phyloP scores from a whole-genome alignment of 2,113 vertebrate genomes.

The Zonotrichia leucophrys region DNA sequence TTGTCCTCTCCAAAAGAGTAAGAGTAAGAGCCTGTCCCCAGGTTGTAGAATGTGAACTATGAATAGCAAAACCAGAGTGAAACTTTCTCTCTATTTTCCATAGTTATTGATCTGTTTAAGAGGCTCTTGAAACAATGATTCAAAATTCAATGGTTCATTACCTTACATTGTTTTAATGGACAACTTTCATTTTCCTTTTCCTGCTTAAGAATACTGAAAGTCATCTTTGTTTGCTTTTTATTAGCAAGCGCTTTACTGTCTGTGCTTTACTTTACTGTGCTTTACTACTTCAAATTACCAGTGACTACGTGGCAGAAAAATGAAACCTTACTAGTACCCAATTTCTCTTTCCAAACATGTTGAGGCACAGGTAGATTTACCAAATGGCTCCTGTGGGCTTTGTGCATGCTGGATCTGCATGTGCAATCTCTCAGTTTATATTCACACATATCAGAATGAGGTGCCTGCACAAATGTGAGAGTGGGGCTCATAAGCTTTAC shows the following conservation, averaged over 20 bases:
- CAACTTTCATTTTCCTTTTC: not conserved
- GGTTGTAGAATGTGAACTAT: not conserved
- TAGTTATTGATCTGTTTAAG: not conserved
- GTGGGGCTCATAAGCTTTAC: not conserved
- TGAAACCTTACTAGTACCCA: not conserved
- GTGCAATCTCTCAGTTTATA: not conserved
- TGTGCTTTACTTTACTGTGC: too few species aligned
- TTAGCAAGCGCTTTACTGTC: not conserved
- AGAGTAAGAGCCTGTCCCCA: not conserved
- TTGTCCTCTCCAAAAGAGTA: not conserved
- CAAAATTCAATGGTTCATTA: not conserved
- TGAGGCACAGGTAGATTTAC: not conserved
- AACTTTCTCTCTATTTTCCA: not conserved
- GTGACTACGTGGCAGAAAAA: not conserved
- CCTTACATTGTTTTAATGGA: not conserved
- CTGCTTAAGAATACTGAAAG: not conserved
- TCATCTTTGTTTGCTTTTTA: not conserved
- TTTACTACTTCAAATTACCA: not conserved
- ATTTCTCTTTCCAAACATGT: not conserved
- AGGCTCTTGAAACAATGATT: not conserved
- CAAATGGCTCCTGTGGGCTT: not conserved
- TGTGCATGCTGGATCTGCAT: accelerated
- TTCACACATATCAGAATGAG: accelerated
- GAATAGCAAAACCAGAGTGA: not conserved
- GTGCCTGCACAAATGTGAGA: not conserved